Conservation (phyloP, 2,888 invertebrate genomes). For the Mesorhabditis spiculigera region DNA sequence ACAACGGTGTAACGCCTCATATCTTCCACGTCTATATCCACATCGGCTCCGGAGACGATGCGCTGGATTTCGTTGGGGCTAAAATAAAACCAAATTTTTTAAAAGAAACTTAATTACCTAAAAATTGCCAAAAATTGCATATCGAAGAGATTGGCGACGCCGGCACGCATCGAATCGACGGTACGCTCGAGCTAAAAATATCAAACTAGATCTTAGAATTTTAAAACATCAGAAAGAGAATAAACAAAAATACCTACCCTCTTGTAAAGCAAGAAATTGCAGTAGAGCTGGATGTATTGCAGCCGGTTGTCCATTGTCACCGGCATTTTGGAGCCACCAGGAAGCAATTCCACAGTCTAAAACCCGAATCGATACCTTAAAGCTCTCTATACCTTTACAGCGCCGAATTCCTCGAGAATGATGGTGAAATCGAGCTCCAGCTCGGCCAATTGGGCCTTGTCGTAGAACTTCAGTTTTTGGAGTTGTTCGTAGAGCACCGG, state of each 20-base stretch:
- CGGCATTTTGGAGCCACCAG: conserved; percentile 81
- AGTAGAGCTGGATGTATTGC: conserved; percentile 92
- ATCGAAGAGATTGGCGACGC: conserved; percentile 83
- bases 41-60: background rate
- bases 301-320: conserved; percentile 88
- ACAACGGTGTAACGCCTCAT: background rate
- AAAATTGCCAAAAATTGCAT: conserved; percentile 92
- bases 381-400: conserved; percentile 9
- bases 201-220: background rate
- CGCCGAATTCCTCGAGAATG: conserved; percentile 28
- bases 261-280: conserved; percentile 87
- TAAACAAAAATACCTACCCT: conserved; percentile 64
- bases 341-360: conserved; percentile 76
- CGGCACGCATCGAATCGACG: conserved; percentile 81
- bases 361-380: conserved; percentile 11
- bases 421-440: conserved; percentile 39
- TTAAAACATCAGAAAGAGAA: background rate
- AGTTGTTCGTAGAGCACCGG: conserved; percentile 18
- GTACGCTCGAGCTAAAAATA: conserved; percentile 69
- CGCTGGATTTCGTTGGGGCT: conserved; percentile 86
- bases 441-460: conserved; percentile 20
- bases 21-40: background rate
- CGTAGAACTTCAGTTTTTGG: conserved; percentile 15
- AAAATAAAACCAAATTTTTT: background rate
- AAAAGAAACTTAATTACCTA: conserved; percentile 24